Conservation (phyloP, 2,113 vertebrate genomes). For the Gambusia holbrooki region DNA sequence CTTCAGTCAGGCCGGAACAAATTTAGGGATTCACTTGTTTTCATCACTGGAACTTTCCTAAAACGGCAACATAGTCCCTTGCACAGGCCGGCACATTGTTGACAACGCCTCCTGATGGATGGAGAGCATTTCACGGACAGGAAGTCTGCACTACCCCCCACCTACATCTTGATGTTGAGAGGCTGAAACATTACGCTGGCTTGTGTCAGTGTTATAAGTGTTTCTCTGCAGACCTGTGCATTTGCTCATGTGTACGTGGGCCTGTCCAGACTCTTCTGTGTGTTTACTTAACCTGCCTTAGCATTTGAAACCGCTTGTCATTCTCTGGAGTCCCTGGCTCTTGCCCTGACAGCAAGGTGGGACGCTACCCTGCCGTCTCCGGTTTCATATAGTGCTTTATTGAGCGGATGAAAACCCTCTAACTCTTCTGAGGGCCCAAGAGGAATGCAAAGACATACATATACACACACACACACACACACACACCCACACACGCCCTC, state of each 20-base stretch:
- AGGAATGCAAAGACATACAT: conserved; percentile 16
- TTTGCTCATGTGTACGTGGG: conserved; percentile 28
- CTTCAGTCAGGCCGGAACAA: conserved; percentile 5
- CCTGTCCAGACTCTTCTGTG: conserved; percentile 42
- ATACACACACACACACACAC: neutral
- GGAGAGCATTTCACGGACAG: conserved; percentile 62
- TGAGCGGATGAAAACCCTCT: conserved; percentile 52
- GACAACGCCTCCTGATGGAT: conserved; percentile 43
- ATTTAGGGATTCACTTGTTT: conserved; percentile 4
- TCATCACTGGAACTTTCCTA: neutral
- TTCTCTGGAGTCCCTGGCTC: conserved; percentile 49
- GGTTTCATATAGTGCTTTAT: conserved; percentile 58
- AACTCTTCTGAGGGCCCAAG: conserved; percentile 28
- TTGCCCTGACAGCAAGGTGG: conserved; percentile 70
- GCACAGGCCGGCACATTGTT: conserved; percentile 18
- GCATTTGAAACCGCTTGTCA: conserved; percentile 57
- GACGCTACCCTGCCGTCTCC: conserved; percentile 53
- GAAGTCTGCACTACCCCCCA: conserved; percentile 61
- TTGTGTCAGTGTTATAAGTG: conserved; percentile 59
- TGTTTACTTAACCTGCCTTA: conserved; percentile 73
- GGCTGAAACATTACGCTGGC: conserved; percentile 48
- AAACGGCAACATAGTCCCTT: neutral
- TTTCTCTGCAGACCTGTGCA: conserved; percentile 21
- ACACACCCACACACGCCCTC: conserved; percentile 20
- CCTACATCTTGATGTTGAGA: conserved; percentile 64